Evolutionary conservation across 2,797 vertebrate species (phyloP).

Genomic region (Tokudaia muenninki): DNA sequence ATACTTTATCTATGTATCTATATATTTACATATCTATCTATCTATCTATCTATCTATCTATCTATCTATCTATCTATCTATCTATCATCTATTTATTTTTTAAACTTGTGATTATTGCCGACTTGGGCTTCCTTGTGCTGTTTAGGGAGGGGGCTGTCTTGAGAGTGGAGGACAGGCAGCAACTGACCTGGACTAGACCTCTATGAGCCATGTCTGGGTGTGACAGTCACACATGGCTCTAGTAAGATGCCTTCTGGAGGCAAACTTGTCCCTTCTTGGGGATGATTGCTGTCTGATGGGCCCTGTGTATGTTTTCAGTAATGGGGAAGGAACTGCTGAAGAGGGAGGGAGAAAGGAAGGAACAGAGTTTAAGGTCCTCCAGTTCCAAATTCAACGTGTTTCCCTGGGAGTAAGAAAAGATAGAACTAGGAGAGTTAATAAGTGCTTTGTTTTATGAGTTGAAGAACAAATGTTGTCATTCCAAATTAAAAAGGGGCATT

Average conservation of each 20-base stretch:
- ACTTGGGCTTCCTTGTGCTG: background rate
- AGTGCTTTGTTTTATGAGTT: slow-evolving; percentile 52
- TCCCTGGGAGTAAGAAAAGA: slow-evolving; percentile 27
- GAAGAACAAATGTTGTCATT: slow-evolving; percentile 53
- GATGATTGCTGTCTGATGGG: background rate
- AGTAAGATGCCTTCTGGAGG: background rate
- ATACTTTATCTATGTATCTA: no score
- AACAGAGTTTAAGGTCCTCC: background rate
- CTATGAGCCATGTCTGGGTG: background rate
- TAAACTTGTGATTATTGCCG: background rate
- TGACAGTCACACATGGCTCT: background rate
- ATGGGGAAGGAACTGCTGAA: background rate
- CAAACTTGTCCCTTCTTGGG: background rate
- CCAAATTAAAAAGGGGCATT: slow-evolving; percentile 59
- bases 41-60: background rate
- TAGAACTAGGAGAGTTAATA: background rate
- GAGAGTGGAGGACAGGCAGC: background rate
- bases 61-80: background rate
- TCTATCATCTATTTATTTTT: background rate
- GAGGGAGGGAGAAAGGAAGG: background rate
- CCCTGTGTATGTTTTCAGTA: background rate
- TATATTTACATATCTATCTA: background rate
- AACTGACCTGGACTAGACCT: background rate
- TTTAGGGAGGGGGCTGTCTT: background rate
- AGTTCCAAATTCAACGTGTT: background rate